These are phyloP conservation scores for Mola mola DNA, from an alignment of 2,113 vertebrate genomes.

Conservation along the genomic window DNA sequence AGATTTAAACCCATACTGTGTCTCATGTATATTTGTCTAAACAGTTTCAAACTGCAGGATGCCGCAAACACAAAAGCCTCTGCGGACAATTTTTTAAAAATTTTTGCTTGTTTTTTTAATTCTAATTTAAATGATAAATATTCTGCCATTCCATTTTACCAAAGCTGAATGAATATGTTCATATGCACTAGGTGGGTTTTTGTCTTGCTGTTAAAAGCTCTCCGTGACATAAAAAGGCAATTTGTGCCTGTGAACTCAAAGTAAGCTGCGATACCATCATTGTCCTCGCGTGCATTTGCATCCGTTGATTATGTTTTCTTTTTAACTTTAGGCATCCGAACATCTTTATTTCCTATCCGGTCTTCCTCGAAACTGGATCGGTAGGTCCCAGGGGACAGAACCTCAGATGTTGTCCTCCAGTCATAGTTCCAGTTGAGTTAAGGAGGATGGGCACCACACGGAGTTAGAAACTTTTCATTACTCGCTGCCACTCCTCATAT, in stretches of 20 bases:
- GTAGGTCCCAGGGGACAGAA: slow-evolving; percentile 34
- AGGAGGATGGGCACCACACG: slow-evolving; percentile 38
- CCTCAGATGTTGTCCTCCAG: slow-evolving; percentile 43
- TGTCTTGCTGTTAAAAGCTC: slow-evolving; percentile 49
- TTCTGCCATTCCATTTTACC: slow-evolving; percentile 13
- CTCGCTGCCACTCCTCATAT: slow-evolving; percentile 28
- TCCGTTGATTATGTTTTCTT: slow-evolving; percentile 10
- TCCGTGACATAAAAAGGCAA: slow-evolving; percentile 50
- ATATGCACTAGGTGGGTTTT: slow-evolving; percentile 29
- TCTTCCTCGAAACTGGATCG: slow-evolving; percentile 32
- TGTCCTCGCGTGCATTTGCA: slow-evolving; percentile 8
- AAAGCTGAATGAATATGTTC: slow-evolving; percentile 38
- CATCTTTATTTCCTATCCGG: slow-evolving; percentile 23
- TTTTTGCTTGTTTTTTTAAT: neutral
- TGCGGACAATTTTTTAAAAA: neutral
- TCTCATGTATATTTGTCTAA: too few relatives aligned
- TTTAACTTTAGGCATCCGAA: slow-evolving; percentile 30
- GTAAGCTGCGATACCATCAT: slow-evolving; percentile 32
- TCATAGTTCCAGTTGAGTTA: slow-evolving; percentile 37
- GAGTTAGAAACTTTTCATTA: slow-evolving; percentile 41
- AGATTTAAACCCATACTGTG: neutral
- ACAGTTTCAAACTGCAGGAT: slow-evolving; percentile 11
- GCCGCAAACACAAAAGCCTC: neutral
- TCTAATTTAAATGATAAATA: slow-evolving; percentile 46
- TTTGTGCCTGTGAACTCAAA: slow-evolving; percentile 33